A percentile compares a stretch with the other conserved stretches of the same genome.
These are phyloP conservation scores for Palaemon carinicauda DNA, from an alignment of 1,140 invertebrate genomes.

Conservation along the genomic window DNA sequence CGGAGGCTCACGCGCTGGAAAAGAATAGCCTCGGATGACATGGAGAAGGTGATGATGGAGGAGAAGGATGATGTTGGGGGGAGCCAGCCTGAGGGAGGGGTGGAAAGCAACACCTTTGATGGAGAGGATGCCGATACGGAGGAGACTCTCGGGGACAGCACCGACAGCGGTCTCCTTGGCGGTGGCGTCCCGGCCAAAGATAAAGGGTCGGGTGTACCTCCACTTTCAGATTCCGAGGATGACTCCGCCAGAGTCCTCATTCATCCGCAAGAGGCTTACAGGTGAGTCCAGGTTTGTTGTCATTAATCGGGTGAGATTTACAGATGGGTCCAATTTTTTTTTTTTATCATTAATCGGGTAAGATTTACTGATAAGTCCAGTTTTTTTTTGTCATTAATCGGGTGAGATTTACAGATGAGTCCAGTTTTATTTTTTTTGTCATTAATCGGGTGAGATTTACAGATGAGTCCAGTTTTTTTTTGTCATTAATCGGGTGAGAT, in stretches of 20 bases:
- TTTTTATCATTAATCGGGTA: background rate
- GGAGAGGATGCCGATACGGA: background rate
- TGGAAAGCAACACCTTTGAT: background rate
- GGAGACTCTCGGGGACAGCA: constrained; percentile 8
- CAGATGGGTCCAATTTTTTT: background rate
- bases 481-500: no score
- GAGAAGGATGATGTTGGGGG: background rate
- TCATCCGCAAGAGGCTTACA: constrained; percentile 10
- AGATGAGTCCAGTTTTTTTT: no score
- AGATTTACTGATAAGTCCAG: no score
- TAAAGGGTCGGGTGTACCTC: constrained; percentile 27
- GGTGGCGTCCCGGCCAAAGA: background rate
- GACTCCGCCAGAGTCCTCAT: constrained; percentile 23
- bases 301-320: background rate
- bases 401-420: no score
- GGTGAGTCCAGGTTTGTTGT: background rate
- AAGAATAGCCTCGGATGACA: constrained; percentile 34
- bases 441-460: no score
- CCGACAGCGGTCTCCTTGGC: background rate
- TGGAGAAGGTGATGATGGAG: constrained; percentile 45
- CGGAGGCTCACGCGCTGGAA: constrained; percentile 46
- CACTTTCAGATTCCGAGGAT: constrained; percentile 32
- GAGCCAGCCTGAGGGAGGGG: background rate
- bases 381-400: no score
- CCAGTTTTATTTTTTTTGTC: no score